A percentile compares a stretch with the other conserved stretches of the same genome.
Conservation (phyloP, 2,113 vertebrate genomes). For the Tenrec ecaudatus region DNA sequence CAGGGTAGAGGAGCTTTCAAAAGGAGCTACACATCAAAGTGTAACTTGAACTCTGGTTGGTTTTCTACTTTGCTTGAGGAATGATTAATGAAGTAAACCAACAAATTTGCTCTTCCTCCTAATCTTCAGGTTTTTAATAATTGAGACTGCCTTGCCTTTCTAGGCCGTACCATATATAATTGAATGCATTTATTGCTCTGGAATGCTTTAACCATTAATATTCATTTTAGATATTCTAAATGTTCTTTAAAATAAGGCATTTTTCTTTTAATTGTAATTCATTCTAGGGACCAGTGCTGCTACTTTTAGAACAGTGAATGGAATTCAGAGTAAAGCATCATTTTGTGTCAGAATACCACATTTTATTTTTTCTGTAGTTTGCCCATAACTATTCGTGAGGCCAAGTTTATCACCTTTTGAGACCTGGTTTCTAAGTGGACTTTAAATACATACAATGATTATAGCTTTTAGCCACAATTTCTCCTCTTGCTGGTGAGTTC, state of each 20-base stretch:
- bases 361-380: slow-evolving; percentile 36
- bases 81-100: slow-evolving; percentile 55
- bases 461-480: slow-evolving; percentile 26
- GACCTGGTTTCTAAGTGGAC: slow-evolving; percentile 38
- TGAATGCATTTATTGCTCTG: slow-evolving; percentile 30
- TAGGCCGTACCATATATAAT: background rate
- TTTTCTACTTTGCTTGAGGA: slow-evolving; percentile 63
- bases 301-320: slow-evolving; percentile 13
- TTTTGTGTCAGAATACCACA: slow-evolving; percentile 13
- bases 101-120: slow-evolving; percentile 50
- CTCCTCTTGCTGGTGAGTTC: slow-evolving; percentile 49
- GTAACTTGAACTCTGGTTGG: slow-evolving; percentile 56
- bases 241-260: background rate
- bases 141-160: background rate
- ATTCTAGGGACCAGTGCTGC: slow-evolving; percentile 17
- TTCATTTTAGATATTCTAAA: slow-evolving; percentile 15
- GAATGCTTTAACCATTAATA: slow-evolving; percentile 15
- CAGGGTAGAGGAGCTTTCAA: slow-evolving; percentile 71
- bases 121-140: slow-evolving; percentile 39
- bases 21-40: slow-evolving; percentile 75
- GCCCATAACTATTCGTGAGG: slow-evolving; percentile 48
- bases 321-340: slow-evolving; percentile 8
- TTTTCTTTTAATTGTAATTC: slow-evolving; percentile 43
- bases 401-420: slow-evolving; percentile 43
- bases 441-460: slow-evolving; percentile 55